These are phyloP conservation scores for Sakesphorus luctuosus DNA, from an alignment of 2,113 vertebrate genomes.

Conservation along the genomic window DNA sequence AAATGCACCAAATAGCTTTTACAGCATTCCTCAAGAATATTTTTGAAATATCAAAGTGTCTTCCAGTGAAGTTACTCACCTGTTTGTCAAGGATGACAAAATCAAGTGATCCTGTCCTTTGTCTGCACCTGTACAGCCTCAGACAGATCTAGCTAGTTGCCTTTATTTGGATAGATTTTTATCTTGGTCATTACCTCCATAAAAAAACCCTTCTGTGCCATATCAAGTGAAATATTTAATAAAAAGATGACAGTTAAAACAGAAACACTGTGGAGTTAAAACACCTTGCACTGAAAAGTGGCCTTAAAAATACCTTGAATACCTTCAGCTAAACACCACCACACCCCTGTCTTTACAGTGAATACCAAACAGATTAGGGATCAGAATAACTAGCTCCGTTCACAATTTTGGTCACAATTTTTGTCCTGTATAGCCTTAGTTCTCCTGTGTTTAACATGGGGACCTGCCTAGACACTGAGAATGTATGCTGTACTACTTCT, in stretches of 20 bases:
- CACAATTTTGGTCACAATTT: not conserved
- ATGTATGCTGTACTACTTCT: not conserved
- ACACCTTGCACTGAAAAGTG: not conserved
- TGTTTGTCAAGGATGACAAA: not conserved
- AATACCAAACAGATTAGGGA: not conserved
- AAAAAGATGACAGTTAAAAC: not conserved
- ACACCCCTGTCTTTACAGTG: not conserved
- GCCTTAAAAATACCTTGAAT: not conserved
- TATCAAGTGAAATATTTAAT: not conserved
- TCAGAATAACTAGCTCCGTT: not conserved
- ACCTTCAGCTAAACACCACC: not conserved
- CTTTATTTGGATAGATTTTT: not conserved
- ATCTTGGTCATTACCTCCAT: not conserved
- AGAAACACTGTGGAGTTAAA: not conserved
- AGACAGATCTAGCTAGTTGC: not conserved
- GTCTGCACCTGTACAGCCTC: not conserved
- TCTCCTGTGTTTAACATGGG: not conserved
- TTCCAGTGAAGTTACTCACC: not conserved
- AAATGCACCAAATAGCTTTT: not conserved
- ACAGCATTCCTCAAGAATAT: not conserved
- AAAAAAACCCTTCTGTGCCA: not conserved
- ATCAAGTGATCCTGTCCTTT: not conserved
- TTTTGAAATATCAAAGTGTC: not conserved
- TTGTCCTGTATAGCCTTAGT: not conserved
- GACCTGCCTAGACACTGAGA: not conserved